Conservation (phyloP, 2,797 vertebrate species). For the Chloroceryle amazona region DNA sequence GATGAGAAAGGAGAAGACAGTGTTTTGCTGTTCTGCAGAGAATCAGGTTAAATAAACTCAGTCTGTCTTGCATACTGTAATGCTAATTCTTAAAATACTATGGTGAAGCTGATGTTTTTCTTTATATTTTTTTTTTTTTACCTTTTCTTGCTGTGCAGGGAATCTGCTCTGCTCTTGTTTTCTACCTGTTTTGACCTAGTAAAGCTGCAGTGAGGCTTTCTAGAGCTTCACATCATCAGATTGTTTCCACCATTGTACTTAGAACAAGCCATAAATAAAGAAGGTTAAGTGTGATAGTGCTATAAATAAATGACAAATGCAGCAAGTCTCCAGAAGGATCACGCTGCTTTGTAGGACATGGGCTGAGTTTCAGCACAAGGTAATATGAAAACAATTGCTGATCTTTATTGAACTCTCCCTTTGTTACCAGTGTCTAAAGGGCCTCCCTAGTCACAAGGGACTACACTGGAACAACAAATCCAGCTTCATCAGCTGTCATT, state of each 20-base stretch:
- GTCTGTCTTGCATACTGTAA: neutral
- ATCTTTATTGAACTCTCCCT: neutral
- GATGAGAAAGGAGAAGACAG: neutral
- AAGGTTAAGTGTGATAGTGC: neutral
- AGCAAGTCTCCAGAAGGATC: conserved; percentile 10
- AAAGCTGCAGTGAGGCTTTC: neutral
- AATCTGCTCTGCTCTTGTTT: conserved; percentile 1
- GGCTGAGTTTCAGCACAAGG: neutral
- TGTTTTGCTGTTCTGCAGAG: neutral
- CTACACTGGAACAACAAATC: neutral
- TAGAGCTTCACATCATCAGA: neutral
- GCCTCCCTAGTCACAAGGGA: neutral
- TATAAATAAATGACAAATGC: conserved; percentile 8
- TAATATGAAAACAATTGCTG: neutral
- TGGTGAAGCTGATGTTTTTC: neutral
- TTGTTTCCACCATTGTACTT: neutral
- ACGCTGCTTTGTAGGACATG: neutral
- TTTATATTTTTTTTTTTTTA: neutral
- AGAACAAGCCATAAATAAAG: neutral
- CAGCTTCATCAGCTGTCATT: neutral
- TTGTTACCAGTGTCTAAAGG: neutral
- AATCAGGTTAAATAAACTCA: neutral
- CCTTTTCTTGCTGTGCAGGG: neutral
- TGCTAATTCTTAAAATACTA: neutral
- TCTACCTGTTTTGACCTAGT: neutral